Evolutionary conservation across 2,797 vertebrate genomes (phyloP), one percentile per base, ranked within the genome.

Genomic region (Oreonectes daqikongensis): DNA sequence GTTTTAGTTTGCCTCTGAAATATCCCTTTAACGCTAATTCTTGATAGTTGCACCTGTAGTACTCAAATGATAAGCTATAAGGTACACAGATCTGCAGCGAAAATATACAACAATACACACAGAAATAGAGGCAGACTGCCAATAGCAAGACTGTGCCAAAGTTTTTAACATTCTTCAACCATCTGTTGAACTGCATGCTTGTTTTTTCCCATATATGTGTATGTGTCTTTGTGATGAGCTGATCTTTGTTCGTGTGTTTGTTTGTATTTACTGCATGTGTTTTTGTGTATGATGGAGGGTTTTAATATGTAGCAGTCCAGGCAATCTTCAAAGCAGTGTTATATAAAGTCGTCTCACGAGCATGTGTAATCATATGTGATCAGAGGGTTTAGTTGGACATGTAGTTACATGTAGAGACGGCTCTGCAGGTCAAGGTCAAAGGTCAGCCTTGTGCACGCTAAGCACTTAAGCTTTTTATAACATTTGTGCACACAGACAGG

Each of bases 401-500:
- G 52, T n/a, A n/a, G n/a, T 81, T 72, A 81, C 60, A 77, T 83
- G 61, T 72, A 61, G 75, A 80, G 75, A 78, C 22, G 15, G 71
- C 84, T 75, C 71, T 61, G 48, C 70, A 61, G 79, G 79, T 72
- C 55, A 61, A 61, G 74, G 81, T 78, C 66, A 83, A 26, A 76
- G 82, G 80, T 85, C 63, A 67, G 24, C n/a, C 59, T 60, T 61
- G 64, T 78, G 67, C 86, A 85, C 59, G 50, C 75, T 90, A 90
- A 93, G 90, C 85, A 84, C 87, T 89, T 89, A 91, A 91, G 87
- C 89, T 85, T 89, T 87, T 92, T 91, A 92, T 90, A 86, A 92
- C 88, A 91, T 87, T 88, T 91, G 88, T 89, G 84, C 44, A 60
- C 20, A 55, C 38, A 73, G n/a, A n/a, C n/a, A 59, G 30, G 59